Base-by-base conservation (phyloP, 1,140 invertebrate genomes). In the Leptopilina boulardi region DNA sequence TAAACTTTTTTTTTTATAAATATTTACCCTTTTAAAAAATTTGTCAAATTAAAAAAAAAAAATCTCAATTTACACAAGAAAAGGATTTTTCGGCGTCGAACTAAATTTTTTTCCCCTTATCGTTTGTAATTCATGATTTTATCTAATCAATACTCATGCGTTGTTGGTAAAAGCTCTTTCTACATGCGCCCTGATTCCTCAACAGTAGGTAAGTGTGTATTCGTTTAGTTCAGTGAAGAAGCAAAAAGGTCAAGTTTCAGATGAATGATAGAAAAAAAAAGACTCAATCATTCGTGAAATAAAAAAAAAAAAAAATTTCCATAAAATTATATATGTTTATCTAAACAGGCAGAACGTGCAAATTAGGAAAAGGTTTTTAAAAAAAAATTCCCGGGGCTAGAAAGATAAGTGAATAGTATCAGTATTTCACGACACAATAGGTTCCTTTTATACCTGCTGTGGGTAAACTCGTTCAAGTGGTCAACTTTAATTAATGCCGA, bases 111-210 rank as follows among this genome's bases (percentile, higher is more conserved):
- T n/a, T 3, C 15, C 0, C 5, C 15, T n/a, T n/a, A n/a, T n/a
- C n/a, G n/a, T n/a, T n/a, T n/a, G n/a, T n/a, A 34, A 30, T 59
- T 10, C 3, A n/a, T 10, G 15, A n/a, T n/a, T 44, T 15, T 26
- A 34, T n/a, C 59, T 15, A 13, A 66, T 66, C 59, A 30, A 66
- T 66, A 66, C 23, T 9, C 44, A 74, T 77, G 72, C 76, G 75
- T 79, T 70, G 76, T 77, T 59, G 78, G 76, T 79, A 79, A 82
- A 78, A 71, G 71, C 51, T 79, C 79, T 70, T 82, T 82, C 70
- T 34, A 23, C 82, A 83, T 83, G 82, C 82, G 80, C 76, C 6
- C 77, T 34, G 26, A 77, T 82, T 83, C 77, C 80, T 66, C 23
- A 80, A 80, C 82, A 18, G 80, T 80, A 83, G 79, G 79, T 82